phyloP scores from a whole-genome alignment of 2,888 invertebrate genomes.

The Hirtodrosophila duncani region DNA sequence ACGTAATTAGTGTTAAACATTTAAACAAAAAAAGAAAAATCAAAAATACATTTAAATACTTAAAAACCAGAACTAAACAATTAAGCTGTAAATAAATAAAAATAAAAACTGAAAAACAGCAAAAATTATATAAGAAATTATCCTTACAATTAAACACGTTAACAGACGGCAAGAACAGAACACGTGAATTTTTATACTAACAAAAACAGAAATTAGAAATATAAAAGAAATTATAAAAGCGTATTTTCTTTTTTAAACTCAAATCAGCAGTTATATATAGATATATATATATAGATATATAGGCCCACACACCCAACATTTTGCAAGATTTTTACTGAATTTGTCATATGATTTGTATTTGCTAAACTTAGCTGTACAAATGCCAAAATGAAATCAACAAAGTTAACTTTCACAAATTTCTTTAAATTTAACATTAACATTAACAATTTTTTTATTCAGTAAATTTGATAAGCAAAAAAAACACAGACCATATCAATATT shows the following conservation, averaged over 20 bases:
- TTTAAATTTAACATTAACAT: slow-evolving; percentile 1
- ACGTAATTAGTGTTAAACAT: slow-evolving; percentile 62
- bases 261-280: slow-evolving; percentile 17
- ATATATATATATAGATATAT: slow-evolving; percentile 35
- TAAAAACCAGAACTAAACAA: slow-evolving; percentile 2
- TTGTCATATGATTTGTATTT: slow-evolving; percentile 7
- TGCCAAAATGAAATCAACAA: not conserved
- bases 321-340: slow-evolving; percentile 6
- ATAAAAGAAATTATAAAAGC: not conserved
- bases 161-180: slow-evolving; percentile 7
- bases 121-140: slow-evolving; percentile 38
- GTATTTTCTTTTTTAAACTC: slow-evolving; percentile 25
- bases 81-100: slow-evolving; percentile 23
- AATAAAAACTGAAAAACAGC: slow-evolving; percentile 10
- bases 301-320: slow-evolving; percentile 1
- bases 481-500: slow-evolving; percentile 65
- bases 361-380: slow-evolving; percentile 7
- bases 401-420: not conserved
- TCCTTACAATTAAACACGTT: slow-evolving; percentile 53
- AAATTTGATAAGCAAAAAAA: slow-evolving; percentile 15
- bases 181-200: slow-evolving; percentile 28
- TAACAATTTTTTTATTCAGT: too few species aligned
- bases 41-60: slow-evolving; percentile 8
- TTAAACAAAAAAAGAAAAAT: slow-evolving; percentile 19
- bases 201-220: not conserved